Evolutionary conservation across 2,113 vertebrate genomes (phyloP).

Genomic region (Sporophila hypoxantha): DNA sequence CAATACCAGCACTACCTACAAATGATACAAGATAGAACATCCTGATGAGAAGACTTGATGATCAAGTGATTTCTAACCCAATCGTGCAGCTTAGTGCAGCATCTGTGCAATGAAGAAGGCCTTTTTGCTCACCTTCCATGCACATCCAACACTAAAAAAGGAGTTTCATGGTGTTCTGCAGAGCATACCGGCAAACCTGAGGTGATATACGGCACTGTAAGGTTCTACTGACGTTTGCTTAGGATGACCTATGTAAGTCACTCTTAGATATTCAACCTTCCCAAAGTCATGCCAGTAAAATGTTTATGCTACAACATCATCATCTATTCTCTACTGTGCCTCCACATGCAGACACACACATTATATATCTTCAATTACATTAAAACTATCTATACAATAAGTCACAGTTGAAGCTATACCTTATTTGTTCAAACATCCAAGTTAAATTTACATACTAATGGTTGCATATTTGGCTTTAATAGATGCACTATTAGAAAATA

Average conservation of each 20-base stretch:
- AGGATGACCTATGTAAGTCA: background rate
- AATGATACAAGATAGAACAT: background rate
- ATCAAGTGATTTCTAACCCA: background rate
- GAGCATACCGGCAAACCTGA: background rate
- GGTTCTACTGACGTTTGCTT: background rate
- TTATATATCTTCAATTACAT: constrained; percentile 24
- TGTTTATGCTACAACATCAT: background rate
- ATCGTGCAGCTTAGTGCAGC: background rate
- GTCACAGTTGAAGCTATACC: constrained; percentile 30
- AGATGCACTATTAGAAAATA: constrained; percentile 50
- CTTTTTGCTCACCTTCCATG: background rate
- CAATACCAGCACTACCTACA: background rate
- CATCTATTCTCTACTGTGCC: background rate
- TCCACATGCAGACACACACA: background rate
- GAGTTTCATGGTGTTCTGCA: background rate
- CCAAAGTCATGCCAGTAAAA: constrained; percentile 13
- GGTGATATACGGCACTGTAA: background rate
- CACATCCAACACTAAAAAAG: background rate
- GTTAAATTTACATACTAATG: constrained; percentile 66
- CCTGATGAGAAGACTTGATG: background rate
- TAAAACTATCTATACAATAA: constrained; percentile 53
- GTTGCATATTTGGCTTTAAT: constrained; percentile 51
- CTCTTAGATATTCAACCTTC: background rate
- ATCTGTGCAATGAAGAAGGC: background rate
- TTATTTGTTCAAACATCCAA: constrained; percentile 52